phyloP scores from a whole-genome alignment of 2,113 vertebrate genomes.

The Gyps fulvus region DNA sequence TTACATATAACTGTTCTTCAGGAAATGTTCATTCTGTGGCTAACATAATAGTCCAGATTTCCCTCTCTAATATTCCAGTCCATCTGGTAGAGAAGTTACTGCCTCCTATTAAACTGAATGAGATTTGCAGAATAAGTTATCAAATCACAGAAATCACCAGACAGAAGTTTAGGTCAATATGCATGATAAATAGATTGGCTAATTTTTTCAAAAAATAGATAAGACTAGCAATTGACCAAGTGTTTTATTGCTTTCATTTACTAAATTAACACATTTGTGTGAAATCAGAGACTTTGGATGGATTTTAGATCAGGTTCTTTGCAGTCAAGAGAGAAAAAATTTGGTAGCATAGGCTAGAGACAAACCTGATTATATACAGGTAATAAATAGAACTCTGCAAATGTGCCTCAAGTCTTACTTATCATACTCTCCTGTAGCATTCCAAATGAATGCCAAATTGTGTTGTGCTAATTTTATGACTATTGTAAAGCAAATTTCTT shows the following conservation, averaged over 20 bases:
- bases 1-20: neutral
- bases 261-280: neutral
- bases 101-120: neutral
- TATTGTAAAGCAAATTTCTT: neutral
- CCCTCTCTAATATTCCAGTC: neutral
- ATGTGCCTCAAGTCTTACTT: neutral
- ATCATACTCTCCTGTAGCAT: neutral
- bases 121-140: slow-evolving; percentile 36
- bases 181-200: neutral
- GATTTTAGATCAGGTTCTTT: neutral
- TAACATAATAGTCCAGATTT: slow-evolving; percentile 26
- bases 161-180: slow-evolving; percentile 8
- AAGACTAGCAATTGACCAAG: neutral
- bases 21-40: neutral
- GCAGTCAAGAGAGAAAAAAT: neutral
- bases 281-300: neutral
- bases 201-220: neutral
- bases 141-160: slow-evolving; percentile 30
- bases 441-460: neutral
- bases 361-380: neutral
- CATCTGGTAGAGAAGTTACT: slow-evolving; percentile 38
- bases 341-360: neutral
- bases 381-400: neutral
- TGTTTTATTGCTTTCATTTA: neutral
- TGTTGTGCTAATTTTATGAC: neutral